Evolutionary conservation across 2,113 vertebrate species (phyloP).

Genomic region (Pseudorhombus dupliciocellatus): DNA sequence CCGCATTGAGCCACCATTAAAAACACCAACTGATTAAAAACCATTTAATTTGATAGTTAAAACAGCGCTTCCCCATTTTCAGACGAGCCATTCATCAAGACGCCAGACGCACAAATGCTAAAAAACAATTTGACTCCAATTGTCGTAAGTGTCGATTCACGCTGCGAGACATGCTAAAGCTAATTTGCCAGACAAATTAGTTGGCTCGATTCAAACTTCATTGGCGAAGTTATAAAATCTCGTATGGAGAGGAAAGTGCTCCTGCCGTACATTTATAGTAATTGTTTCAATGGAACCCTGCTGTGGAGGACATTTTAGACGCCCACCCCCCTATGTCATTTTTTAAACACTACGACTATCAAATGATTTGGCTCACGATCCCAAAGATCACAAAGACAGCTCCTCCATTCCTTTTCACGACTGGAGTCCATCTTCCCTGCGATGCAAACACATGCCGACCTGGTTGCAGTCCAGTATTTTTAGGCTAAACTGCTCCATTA

Average conservation of each 20-base stretch:
- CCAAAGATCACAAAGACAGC: slow-evolving; percentile 63
- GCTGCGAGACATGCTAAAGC: slow-evolving; percentile 81
- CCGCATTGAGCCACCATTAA: slow-evolving; percentile 71
- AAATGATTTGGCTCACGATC: slow-evolving; percentile 74
- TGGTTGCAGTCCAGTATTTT: slow-evolving; percentile 75
- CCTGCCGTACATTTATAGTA: slow-evolving; percentile 74
- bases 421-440: slow-evolving; percentile 76
- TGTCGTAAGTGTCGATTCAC: slow-evolving; percentile 74
- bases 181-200: slow-evolving; percentile 82
- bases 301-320: slow-evolving; percentile 73
- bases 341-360: slow-evolving; percentile 71
- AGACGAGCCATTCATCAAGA: slow-evolving; percentile 72
- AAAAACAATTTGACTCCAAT: slow-evolving; percentile 81
- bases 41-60: slow-evolving; percentile 82
- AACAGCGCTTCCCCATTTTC: slow-evolving; percentile 71
- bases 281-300: slow-evolving; percentile 73
- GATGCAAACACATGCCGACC: slow-evolving; percentile 75
- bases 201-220: slow-evolving; percentile 75
- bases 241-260: slow-evolving; percentile 75
- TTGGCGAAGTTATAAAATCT: slow-evolving; percentile 78
- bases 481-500: slow-evolving; percentile 63
- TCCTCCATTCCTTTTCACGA: slow-evolving; percentile 74
- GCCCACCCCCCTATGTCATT: slow-evolving; percentile 69
- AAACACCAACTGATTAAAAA: slow-evolving; percentile 80
- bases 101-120: slow-evolving; percentile 73